These are phyloP conservation scores for Megalonaias nervosa DNA, from an alignment of 1,140 invertebrate species.

Conservation along the genomic window DNA sequence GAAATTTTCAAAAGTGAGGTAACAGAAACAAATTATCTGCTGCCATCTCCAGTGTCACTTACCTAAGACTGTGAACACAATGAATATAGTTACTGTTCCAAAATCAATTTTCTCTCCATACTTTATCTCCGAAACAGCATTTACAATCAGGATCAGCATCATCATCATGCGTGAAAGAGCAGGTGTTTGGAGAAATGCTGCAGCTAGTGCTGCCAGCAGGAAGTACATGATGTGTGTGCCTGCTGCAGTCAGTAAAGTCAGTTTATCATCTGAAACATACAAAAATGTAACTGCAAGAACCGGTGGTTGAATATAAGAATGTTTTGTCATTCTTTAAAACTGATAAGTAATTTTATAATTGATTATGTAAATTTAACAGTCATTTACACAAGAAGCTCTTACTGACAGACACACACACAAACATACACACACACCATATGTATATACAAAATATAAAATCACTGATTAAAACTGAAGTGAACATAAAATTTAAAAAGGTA, in stretches of 20 bases:
- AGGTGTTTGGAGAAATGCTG: slow-evolving; percentile 55
- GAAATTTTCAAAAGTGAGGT: background rate
- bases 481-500: no score
- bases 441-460: no score
- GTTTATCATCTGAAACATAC: slow-evolving; percentile 54
- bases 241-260: slow-evolving; percentile 57
- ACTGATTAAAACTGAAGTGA: no score
- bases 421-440: no score
- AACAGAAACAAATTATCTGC: background rate
- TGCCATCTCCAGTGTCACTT: background rate
- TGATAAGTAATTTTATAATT: no score
- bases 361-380: no score
- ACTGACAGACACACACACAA: no score
- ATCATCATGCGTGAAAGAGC: slow-evolving; percentile 41
- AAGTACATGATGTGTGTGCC: slow-evolving; percentile 66
- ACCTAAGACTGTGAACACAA: slow-evolving; percentile 46
- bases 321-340: no score
- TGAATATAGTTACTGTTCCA: slow-evolving; percentile 51
- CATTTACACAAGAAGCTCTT: no score
- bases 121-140: slow-evolving; percentile 52
- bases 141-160: slow-evolving; percentile 51
- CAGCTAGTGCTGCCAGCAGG: slow-evolving; percentile 56
- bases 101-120: slow-evolving; percentile 54
- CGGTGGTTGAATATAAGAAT: background rate
- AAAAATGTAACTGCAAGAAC: background rate